Base-by-base conservation (phyloP, 2,113 vertebrate species). In the Nibea albiflora region DNA sequence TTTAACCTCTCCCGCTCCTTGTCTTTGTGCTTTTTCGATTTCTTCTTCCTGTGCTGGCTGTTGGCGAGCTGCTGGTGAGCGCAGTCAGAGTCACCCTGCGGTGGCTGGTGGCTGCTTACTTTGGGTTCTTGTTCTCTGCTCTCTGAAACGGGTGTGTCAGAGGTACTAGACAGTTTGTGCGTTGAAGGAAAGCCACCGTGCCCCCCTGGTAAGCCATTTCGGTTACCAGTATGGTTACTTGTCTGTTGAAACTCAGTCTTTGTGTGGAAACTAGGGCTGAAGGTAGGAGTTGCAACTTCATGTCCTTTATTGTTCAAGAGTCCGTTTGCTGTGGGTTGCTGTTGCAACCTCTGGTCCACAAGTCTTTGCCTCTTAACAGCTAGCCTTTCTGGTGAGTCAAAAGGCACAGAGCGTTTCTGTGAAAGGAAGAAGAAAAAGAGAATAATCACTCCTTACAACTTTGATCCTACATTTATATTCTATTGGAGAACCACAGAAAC, bases 11-110 rank as follows among this genome's bases (percentile, higher is more conserved):
- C 94, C 0, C 92, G 54, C 31, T 95, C 93, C 49, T 91, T 93
- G 64, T 94, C 94, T 89, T 95, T 96, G 81, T 95, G 94, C 88
- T 95, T 95, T 87, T 95, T 95, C 4, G 93, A 92, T 73, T 94
- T 95, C 82, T 94, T 95, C 90, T 92, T 95, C 73, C 65, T 93
- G 89, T 93, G 92, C 76, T 93, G 93, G 84, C 73, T 83, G 80
- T 62, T 93, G 61, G 75, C 2, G 31, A 87, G 80, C 70, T 87
- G 90, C 77, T 89, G 83, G 12, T 89, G 89, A 57, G 74, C 7
- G 62, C 86, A 81, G 76, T 83, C 74, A 42, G 84, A 71, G 84
- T 89, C 67, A 1, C 17, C 22, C 68, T 79, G 83, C 2, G 76
- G 61, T 2, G 68, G 68, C 50, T 74, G 82, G 2, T 60, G 64